A percentile compares a stretch with the other conserved stretches of the same genome.
These are phyloP conservation scores for Petrocephalus sullivani DNA, from an alignment of 2,797 vertebrate species.

Conservation along the genomic window DNA sequence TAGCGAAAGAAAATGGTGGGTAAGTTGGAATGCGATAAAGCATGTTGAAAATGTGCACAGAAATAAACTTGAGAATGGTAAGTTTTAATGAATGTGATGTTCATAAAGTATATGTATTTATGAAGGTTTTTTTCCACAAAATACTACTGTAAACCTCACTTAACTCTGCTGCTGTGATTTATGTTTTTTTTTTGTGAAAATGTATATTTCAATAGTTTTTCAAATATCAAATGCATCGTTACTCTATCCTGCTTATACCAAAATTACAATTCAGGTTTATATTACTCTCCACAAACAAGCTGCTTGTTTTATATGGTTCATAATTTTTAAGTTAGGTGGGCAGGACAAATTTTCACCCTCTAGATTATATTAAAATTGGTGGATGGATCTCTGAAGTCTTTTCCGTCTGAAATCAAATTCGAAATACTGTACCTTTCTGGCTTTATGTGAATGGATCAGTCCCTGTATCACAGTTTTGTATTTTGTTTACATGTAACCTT, in stretches of 20 bases:
- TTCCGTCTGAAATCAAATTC: neutral
- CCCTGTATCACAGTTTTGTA: constrained; percentile 35
- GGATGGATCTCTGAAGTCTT: constrained; percentile 10
- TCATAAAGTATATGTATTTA: constrained; percentile 63
- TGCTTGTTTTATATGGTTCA: constrained; percentile 51
- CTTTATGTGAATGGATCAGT: constrained; percentile 35
- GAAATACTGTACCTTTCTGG: constrained; percentile 24
- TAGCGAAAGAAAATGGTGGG: constrained; percentile 67
- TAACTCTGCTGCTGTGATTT: constrained; percentile 84
- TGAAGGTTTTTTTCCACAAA: constrained; percentile 74
- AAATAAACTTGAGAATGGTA: constrained; percentile 79
- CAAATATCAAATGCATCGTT: constrained; percentile 59
- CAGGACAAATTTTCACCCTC: neutral
- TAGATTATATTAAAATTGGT: constrained; percentile 8
- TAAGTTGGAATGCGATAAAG: constrained; percentile 82
- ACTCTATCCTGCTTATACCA: constrained; percentile 88
- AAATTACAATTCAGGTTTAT: constrained; percentile 92
- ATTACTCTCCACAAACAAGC: constrained; percentile 72
- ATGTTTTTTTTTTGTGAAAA: constrained; percentile 60
- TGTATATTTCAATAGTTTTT: constrained; percentile 46
- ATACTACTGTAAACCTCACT: constrained; percentile 83
- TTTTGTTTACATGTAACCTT: constrained; percentile 36
- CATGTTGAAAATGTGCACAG: constrained; percentile 91
- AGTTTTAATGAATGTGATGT: constrained; percentile 73
- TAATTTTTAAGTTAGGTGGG: constrained; percentile 16